Base-by-base conservation (phyloP, 2,888 invertebrate species). In the Lasioglossum leucozonium region DNA sequence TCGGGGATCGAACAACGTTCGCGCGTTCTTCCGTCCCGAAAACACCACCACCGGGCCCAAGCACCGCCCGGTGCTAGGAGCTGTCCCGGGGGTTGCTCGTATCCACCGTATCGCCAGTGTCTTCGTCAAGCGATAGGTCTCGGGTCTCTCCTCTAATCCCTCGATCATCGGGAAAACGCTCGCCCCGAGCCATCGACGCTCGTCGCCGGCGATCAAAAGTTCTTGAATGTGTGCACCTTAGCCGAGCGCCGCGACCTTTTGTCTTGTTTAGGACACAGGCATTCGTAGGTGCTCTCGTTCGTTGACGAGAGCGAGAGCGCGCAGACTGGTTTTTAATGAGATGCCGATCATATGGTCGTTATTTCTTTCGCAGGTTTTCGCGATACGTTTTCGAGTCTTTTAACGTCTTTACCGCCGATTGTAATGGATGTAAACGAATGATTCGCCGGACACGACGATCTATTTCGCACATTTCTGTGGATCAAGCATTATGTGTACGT, bases 291-390 rank as follows among this genome's bases (percentile, higher is more conserved):
- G 86, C 85, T 86, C 79, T 83, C 77, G 72, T 87, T 81, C 77
- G 77, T 77, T 78, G 81, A 81, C 87, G 81, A 80, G 87, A 82
- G 85, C 83, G 80, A 80, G 79, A 82, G 88, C 86, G 85, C 87
- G 85, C 85, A 72, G 87, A 91, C 89, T 91, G 91, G 86, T 90
- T 91, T 91, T 91, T 89, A 91, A 92, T 89, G 89, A 91, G 88
- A 91, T 91, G 89, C 92, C 91, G 91, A 92, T 93, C 92, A 93
- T 93, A 92, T 92, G 93, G 91, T 92, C 92, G 89, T 88, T 88
- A 85, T 88, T 87, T 90, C 88, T 81, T 81, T 83, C 86, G 82
- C 72, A 65, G 84, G 58, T 73, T 80, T 74, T 81, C 77, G 84
- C 79, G 80, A 76, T 78, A 55, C 55, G 73, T 87, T 87, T 84